phyloP scores from a whole-genome alignment of 2,113 vertebrate species.

The Fulmarus glacialis region DNA sequence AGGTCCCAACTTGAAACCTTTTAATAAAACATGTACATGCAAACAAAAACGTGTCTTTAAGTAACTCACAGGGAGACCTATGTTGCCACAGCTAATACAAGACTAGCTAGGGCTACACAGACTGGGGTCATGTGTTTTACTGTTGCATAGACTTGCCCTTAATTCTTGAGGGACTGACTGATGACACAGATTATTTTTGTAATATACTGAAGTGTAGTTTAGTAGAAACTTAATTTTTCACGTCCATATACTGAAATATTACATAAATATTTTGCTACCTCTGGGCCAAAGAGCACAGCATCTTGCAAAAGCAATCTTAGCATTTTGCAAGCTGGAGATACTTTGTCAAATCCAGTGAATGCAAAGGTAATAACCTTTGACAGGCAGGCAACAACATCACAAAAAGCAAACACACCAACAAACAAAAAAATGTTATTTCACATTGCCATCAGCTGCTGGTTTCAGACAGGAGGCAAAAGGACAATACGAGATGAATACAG shows the following conservation, averaged over 20 bases:
- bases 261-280: neutral
- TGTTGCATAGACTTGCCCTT: neutral
- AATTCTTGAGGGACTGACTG: neutral
- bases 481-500: neutral
- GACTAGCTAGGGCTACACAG: neutral
- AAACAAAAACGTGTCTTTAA: neutral
- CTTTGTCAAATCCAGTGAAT: neutral
- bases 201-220: neutral
- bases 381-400: neutral
- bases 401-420: neutral
- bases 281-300: neutral
- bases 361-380: neutral
- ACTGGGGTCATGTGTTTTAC: neutral
- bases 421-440: neutral
- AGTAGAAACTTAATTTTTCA: neutral
- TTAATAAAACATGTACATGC: neutral
- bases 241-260: neutral
- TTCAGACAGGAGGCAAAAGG: neutral
- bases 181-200: neutral
- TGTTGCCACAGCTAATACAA: neutral
- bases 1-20: neutral
- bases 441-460: neutral
- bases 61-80: neutral
- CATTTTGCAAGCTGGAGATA: neutral
- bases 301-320: neutral